Evolutionary conservation across 2,113 vertebrate genomes (phyloP).

Genomic region (Cottus gobio): DNA sequence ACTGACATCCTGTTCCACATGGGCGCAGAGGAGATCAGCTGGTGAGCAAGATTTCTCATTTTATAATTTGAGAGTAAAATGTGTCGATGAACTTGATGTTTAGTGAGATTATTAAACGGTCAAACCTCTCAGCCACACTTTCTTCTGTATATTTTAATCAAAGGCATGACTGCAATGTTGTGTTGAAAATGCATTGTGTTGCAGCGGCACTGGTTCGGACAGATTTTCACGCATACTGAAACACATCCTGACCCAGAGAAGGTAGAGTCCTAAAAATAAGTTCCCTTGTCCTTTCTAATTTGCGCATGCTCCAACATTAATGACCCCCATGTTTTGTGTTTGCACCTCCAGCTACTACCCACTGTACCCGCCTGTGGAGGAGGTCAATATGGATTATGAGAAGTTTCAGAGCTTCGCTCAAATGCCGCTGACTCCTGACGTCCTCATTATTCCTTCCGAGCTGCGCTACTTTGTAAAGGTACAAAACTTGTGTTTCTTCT

Average conservation of each 20-base stretch:
- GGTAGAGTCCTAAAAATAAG: conserved; percentile 73
- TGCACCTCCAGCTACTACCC: conserved; percentile 88
- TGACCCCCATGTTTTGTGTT: background rate
- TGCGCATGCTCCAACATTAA: background rate
- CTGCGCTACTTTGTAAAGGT: conserved; percentile 95
- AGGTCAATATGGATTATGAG: conserved; percentile 91
- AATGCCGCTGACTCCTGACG: conserved; percentile 86
- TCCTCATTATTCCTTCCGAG: conserved; percentile 90
- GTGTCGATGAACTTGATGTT: background rate
- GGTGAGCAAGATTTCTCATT: conserved; percentile 74
- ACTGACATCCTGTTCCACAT: conserved; percentile 94
- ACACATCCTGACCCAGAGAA: conserved; percentile 92
- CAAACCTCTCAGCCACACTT: background rate
- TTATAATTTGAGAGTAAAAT: background rate
- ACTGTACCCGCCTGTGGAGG: conserved; percentile 90
- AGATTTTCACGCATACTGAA: conserved; percentile 91
- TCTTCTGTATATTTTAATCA: background rate
- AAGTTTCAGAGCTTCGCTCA: conserved; percentile 79
- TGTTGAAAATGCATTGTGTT: conserved; percentile 37
- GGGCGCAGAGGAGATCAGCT: conserved; percentile 93
- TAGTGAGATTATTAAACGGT: background rate
- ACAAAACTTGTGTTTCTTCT: background rate
- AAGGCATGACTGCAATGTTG: background rate
- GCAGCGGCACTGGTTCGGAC: conserved; percentile 81
- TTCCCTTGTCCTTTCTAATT: background rate